Conservation (phyloP, 2,888 invertebrate genomes). For the Gymnosoma rotundatum region DNA sequence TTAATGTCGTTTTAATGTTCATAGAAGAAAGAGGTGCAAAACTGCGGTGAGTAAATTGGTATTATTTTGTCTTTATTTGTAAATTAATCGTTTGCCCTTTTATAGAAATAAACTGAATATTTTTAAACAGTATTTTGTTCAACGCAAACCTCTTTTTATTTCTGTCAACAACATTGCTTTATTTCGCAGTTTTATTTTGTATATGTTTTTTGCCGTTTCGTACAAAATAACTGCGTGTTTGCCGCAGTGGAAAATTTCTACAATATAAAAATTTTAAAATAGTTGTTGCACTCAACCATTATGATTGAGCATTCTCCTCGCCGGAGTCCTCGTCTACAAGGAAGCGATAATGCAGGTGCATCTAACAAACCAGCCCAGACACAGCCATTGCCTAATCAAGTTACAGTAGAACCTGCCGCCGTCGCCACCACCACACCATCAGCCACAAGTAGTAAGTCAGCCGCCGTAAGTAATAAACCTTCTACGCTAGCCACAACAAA, state of each 20-base stretch:
- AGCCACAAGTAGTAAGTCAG: neutral
- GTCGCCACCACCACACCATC: neutral
- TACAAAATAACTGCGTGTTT: too few species aligned
- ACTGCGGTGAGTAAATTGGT: slow-evolving; percentile 23
- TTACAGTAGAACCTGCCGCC: too few species aligned
- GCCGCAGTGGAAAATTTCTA: too few species aligned
- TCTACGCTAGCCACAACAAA: neutral
- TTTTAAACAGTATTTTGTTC: slow-evolving; percentile 1
- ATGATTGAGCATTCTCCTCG: too few species aligned
- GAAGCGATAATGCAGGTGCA: too few species aligned
- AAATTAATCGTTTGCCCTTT: neutral
- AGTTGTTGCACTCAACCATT: too few species aligned
- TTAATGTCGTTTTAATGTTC: neutral
- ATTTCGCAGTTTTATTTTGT: slow-evolving; percentile 27
- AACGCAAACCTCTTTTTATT: slow-evolving; percentile 19
- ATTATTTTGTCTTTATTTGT: neutral
- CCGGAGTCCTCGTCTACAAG: too few species aligned
- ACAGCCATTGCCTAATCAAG: too few species aligned
- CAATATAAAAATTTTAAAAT: neutral
- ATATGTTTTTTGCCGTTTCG: neutral
- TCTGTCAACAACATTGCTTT: slow-evolving; percentile 2
- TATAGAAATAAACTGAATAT: slow-evolving; percentile 24
- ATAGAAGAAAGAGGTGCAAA: slow-evolving; percentile 22
- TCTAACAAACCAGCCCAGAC: too few species aligned
- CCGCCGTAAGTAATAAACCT: neutral